Evolutionary conservation across 2,113 vertebrate species (phyloP), one percentile per base, ranked within the genome.

Genomic region (Trematomus loennbergii): DNA sequence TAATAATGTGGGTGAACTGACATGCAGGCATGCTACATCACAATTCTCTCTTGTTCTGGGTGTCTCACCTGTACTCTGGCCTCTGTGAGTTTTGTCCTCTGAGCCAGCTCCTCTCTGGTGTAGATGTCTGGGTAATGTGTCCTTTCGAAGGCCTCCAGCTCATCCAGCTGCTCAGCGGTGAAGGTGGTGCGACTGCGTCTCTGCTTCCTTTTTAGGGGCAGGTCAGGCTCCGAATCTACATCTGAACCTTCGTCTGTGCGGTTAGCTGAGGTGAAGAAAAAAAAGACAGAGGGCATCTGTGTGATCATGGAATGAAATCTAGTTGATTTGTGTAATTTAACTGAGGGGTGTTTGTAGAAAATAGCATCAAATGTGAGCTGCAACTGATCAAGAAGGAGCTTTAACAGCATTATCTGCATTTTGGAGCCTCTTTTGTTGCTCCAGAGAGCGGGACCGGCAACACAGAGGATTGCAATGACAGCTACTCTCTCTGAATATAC

Each of bases 111-210:
- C 92, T 99, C 98, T 3, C 97, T 92, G 73, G 98, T 99, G 94
- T 99, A 99, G 94, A 99, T 99, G 90, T 99, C 98, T 0, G 98
- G 98, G 94, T 99, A 99, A 92, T 99, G 98, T 1, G 98, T 99
- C 88, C 98, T 95, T 93, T 99, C 98, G 0, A 99, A 99, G 45
- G 98, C 98, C 75, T 99, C 98, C 89, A 99, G 95, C 92, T 99
- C 98, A 89, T 99, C 98, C 92, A 99, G 95, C 94, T 99, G 98
- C 91, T 99, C 98, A 0, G 98, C 98, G 0, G 98, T 99, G 95
- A 99, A 99, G 0, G 98, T 99, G 87, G 98, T 99, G 66, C 98
- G 95, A 4, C 98, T 99, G 13, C 98, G 97, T 5, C 98, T 96
- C 82, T 99, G 98, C 92, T 99, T 99, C 61, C 98, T 96, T 91